Evolutionary conservation across 2,113 vertebrate species (phyloP).

Genomic region (Chelonoidis abingdonii): DNA sequence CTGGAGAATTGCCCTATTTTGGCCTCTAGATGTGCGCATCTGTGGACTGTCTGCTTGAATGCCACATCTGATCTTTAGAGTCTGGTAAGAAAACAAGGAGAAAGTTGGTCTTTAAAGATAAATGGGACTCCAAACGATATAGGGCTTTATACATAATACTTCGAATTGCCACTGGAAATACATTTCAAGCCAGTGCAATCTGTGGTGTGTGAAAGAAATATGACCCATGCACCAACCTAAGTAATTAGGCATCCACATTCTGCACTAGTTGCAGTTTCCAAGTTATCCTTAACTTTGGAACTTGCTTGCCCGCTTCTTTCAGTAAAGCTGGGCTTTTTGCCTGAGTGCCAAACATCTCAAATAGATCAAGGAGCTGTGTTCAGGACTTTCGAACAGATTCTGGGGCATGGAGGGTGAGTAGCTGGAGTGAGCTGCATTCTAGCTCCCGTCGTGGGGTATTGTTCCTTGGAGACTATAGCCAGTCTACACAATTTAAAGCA

Average conservation of each 20-base stretch:
- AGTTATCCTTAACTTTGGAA: background rate
- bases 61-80: background rate
- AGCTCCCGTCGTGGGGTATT: background rate
- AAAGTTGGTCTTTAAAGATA: background rate
- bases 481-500: background rate
- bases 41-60: background rate
- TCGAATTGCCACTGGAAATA: background rate
- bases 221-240: background rate
- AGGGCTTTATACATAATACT: background rate
- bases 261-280: background rate
- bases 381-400: background rate
- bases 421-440: background rate
- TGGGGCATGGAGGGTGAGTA: background rate
- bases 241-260: background rate
- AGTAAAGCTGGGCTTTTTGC: background rate
- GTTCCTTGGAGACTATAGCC: background rate
- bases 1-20: conserved; percentile 5
- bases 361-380: background rate
- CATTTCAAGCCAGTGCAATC: rapidly evolving
- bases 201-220: background rate
- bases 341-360: background rate
- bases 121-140: background rate
- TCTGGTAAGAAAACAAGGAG: background rate
- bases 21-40: background rate
- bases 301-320: background rate